Percentiles rank a stretch among this genome's conserved stretches.
phyloP scores from a whole-genome alignment of 2,113 vertebrate genomes.

The Lutjanus erythropterus region DNA sequence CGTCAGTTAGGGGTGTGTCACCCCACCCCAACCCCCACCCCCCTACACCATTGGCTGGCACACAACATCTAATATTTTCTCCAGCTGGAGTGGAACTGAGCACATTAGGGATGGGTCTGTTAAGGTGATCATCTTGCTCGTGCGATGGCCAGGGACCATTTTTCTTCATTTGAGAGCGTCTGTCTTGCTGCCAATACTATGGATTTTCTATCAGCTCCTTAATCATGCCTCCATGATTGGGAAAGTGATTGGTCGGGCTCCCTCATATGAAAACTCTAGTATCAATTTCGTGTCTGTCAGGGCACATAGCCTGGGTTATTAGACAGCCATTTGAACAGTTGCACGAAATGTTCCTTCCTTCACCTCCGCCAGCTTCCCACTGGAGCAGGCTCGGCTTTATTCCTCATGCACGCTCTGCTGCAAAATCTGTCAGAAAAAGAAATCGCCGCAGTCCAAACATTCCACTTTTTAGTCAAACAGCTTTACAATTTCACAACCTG shows the following conservation, averaged over 20 bases:
- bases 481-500: conserved; percentile 58
- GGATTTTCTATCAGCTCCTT: conserved; percentile 79
- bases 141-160: conserved; percentile 66
- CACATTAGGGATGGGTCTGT: conserved; percentile 80
- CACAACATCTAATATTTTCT: conserved; percentile 70
- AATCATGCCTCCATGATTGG: conserved; percentile 74
- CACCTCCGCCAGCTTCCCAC: conserved; percentile 11
- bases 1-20: conserved; percentile 55
- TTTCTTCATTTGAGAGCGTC: conserved; percentile 79
- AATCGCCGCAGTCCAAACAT: conserved; percentile 36
- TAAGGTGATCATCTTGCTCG: conserved; percentile 77
- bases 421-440: conserved; percentile 42
- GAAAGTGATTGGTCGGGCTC: conserved; percentile 69
- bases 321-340: conserved; percentile 57
- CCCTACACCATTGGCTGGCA: conserved; percentile 52
- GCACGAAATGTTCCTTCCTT: conserved; percentile 45
- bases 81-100: conserved; percentile 74
- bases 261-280: conserved; percentile 67
- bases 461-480: conserved; percentile 45
- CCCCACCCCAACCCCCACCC: conserved; percentile 27
- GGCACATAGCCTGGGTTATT: conserved; percentile 50
- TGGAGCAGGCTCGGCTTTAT: conserved; percentile 30
- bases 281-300: conserved; percentile 61
- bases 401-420: conserved; percentile 37
- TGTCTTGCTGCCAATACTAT: conserved; percentile 75